Evolutionary conservation across 1,140 invertebrate species (phyloP).

Genomic region (Augochlora pura): DNA sequence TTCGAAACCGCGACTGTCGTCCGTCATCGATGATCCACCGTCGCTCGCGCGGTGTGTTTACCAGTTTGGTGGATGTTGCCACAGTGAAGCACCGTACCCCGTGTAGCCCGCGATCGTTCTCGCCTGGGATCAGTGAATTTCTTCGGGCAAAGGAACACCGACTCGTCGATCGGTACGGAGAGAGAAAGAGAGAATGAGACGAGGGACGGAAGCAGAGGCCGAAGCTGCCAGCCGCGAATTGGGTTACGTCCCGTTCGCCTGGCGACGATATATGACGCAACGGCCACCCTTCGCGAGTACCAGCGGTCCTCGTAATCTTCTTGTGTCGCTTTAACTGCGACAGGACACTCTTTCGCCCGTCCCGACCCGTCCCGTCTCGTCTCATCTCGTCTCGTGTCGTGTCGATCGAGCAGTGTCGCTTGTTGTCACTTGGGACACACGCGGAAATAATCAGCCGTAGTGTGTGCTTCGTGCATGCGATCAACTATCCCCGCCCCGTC

Average conservation of each 20-base stretch:
- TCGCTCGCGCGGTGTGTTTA: conserved; percentile 28
- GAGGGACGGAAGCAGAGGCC: conserved; percentile 8
- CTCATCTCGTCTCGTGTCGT: no score
- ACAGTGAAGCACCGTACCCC: conserved; percentile 27
- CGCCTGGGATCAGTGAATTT: conserved; percentile 4
- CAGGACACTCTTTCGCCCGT: conserved; percentile 11
- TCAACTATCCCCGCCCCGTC: conserved; percentile 2
- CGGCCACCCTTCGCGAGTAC: conserved; percentile 33
- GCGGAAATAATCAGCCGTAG: background rate
- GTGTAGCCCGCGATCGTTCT: background rate
- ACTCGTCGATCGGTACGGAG: no score
- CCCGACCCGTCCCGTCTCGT: background rate
- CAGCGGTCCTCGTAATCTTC: conserved; percentile 39
- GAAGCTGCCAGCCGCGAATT: conserved; percentile 45
- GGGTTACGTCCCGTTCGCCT: conserved; percentile 54
- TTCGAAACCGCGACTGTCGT: conserved; percentile 3
- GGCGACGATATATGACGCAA: conserved; percentile 50
- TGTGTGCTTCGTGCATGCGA: conserved; percentile 10
- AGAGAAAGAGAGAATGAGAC: conserved; percentile 34
- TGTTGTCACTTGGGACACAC: background rate
- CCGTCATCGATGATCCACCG: conserved; percentile 16
- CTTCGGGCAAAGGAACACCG: background rate
- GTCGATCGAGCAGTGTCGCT: background rate
- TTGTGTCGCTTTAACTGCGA: conserved; percentile 20
- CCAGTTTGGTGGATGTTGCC: conserved; percentile 26